phyloP scores from a whole-genome alignment of 2,797 vertebrate species.

The Hirundo rustica region DNA sequence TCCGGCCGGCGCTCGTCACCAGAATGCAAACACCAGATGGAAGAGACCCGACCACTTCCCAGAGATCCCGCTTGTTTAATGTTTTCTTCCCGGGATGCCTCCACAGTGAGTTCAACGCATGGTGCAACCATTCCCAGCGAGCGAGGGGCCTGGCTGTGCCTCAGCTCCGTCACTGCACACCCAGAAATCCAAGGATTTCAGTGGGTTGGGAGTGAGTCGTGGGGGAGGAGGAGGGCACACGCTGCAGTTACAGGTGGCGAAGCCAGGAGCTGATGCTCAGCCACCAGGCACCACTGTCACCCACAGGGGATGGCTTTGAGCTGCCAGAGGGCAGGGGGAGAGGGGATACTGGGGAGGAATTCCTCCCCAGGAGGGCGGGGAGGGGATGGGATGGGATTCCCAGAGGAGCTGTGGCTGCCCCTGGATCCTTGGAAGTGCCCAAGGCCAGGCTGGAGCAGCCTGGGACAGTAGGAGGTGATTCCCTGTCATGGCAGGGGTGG shows the following conservation, averaged over 20 bases:
- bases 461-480: background rate
- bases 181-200: background rate
- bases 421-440: background rate
- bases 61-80: background rate
- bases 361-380: accelerated
- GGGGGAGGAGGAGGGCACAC: background rate
- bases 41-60: background rate
- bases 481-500: background rate
- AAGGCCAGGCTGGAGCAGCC: accelerated
- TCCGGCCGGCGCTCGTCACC: background rate
- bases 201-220: background rate
- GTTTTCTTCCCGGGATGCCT: background rate
- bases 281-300: background rate
- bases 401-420: background rate
- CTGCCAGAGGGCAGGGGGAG: background rate
- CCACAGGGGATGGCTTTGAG: background rate
- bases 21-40: background rate
- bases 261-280: background rate
- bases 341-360: background rate
- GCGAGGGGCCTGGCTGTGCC: background rate
- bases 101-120: background rate
- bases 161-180: background rate
- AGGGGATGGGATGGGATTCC: background rate
- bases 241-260: background rate
- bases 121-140: background rate